Percentiles rank a stretch among this genome's conserved stretches.
These are phyloP conservation scores for Spisula solida DNA, from an alignment of 2,888 invertebrate species.

Conservation along the genomic window DNA sequence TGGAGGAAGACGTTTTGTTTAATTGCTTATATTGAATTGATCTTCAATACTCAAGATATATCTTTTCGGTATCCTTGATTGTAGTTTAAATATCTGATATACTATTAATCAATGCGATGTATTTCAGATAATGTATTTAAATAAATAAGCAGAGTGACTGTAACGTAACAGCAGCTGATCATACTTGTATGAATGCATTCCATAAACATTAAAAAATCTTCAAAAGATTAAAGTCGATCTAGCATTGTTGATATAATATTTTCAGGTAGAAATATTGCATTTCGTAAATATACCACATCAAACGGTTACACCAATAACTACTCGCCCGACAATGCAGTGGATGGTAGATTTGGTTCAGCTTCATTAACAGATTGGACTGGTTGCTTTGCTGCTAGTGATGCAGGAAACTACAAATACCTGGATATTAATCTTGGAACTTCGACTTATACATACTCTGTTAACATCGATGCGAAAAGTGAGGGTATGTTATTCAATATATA, in stretches of 20 bases:
- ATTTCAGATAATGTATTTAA: too few species aligned
- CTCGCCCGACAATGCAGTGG: neutral
- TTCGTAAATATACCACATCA: neutral
- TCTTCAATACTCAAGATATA: too few species aligned
- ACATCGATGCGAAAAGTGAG: neutral
- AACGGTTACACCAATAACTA: neutral
- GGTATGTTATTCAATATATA: slow-evolving; percentile 11
- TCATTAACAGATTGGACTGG: neutral
- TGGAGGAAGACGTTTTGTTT: too few species aligned
- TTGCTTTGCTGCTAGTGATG: neutral
- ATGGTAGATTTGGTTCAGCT: neutral
- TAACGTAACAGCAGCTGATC: too few species aligned
- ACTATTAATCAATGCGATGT: too few species aligned
- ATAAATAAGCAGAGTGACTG: too few species aligned
- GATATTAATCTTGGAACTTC: neutral
- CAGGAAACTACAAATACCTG: neutral
- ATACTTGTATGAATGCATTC: too few species aligned
- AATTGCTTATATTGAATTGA: too few species aligned
- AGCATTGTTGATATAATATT: too few species aligned
- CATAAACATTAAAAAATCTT: neutral
- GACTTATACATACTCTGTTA: neutral
- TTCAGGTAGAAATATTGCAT: slow-evolving; percentile 1
- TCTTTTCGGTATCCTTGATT: too few species aligned
- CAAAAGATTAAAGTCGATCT: too few species aligned
- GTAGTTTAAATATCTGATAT: too few species aligned